Evolutionary conservation across 1,140 invertebrate genomes (phyloP), one percentile per base, ranked within the genome.

Genomic region (Drosophila pruinosa): DNA sequence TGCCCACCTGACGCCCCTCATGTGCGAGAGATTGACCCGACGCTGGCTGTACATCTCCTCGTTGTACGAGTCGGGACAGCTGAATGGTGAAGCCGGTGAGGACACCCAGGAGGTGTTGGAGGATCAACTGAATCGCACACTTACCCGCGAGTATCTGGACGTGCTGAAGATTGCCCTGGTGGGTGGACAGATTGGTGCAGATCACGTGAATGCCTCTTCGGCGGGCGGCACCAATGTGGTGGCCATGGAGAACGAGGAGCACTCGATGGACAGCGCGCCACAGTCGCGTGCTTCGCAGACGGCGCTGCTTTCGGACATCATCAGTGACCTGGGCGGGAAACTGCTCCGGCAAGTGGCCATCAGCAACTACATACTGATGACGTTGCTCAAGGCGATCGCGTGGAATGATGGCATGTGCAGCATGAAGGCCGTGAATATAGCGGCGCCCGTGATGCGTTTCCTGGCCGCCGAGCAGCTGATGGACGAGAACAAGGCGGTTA

Each of bases 71-170:
- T 94, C 94, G 24, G 94, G 95, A n/a, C 94, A 94, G 78, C 92
- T 95, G 0, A 95, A 96, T 78, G 96, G 97, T 59, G 95, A 97
- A 71, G 94, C 95, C 45, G 94, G 95, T 78, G n/a, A n/a, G n/a
- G 96, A 98, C 81, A 94, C 95, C 8, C 96, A 96, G 90, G 97
- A 98, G 92, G 95, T 98, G 1, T 92, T 98, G 0, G 96, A 98
- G 80, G 97, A 98, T 85, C 97, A 97, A 92, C 92, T 98, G 2
- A 96, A 97, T 57, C 92, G 97, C 41, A 95, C 96, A 58, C 91
- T 98, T n/a, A 97, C 96, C 0, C 93, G 96, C 65, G 97, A 98
- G 91, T 97, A 98, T 86, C 90, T 98, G 4, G 96, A 97, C 70
- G 93, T 97, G 0, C 89, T 98, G 0, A 96, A 96, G 92, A 94